Base-by-base conservation (phyloP, 2,113 vertebrate species). In the Rattus norvegicus region DNA sequence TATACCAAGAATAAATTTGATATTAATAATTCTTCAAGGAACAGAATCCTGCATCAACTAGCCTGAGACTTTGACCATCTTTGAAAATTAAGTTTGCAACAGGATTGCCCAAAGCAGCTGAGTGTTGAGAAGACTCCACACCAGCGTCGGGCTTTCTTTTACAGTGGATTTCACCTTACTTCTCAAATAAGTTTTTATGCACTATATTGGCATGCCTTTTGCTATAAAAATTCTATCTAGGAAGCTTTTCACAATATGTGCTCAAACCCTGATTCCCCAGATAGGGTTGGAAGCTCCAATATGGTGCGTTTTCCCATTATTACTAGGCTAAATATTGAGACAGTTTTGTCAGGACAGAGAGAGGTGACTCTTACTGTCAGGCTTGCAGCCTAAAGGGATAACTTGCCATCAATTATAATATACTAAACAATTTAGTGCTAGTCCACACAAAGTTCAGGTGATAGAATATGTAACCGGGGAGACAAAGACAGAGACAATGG, bases 251-350 rank as follows among this genome's bases (percentile, higher is more conserved):
- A 47, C 70, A 61, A 11, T 7, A 11, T 49, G 14, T 24, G 2
- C 12, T 9, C 0, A 7, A 86, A 47, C 17, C 9, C 30, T n/a
- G 47, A 16, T 8, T 9, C 14, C 14, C 1, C 1, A 2, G n/a
- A 4, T 75, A 11, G 0, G 36, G 70, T 72, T n/a, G 70, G 33
- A 19, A 7, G 36, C 33, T 43, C 16, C 24, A 65, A 0, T 2
- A 17, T 36, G 2, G 5, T 39, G 56, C 20, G 30, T n/a, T 33
- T 70, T 2, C 17, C 33, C 7, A 16, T 6, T 28, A 47, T 43
- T 2, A 33, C 36, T 2, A 77, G 6, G 11, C 14, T 49, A 90
- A 69, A 2, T 49, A 14, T 16, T 9, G 17, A 19, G n/a, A 14
- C 19, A 87, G 49, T 77, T 14, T 10, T 26, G 33, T 22, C 43